These are phyloP conservation scores for Torymus auratus DNA, from an alignment of 2,888 invertebrate species.

Conservation along the genomic window DNA sequence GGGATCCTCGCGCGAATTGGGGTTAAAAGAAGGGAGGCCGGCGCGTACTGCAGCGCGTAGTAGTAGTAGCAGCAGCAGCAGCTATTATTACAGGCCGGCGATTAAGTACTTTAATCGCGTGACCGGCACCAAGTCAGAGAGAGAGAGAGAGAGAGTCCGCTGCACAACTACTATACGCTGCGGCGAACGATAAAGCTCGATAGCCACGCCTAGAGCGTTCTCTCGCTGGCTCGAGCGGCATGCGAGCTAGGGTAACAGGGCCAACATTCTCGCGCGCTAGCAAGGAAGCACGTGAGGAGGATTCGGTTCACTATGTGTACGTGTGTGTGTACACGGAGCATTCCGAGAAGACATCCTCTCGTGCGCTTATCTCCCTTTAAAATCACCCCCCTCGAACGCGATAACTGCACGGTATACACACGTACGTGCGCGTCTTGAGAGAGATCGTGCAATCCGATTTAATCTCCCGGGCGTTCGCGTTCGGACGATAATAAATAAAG, in stretches of 20 bases:
- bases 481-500: conserved; percentile 56
- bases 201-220: conserved; percentile 57
- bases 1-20: not conserved
- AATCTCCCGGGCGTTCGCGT: conserved; percentile 9
- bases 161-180: not conserved
- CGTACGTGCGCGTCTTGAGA: not conserved
- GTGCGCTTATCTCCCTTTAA: conserved; percentile 3
- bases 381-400: not conserved
- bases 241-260: conserved; percentile 32
- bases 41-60: too few species aligned
- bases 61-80: conserved; percentile 13
- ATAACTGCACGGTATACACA: not conserved
- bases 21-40: conserved; percentile 52
- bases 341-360: conserved; percentile 24
- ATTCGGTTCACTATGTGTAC: too few species aligned
- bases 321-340: not conserved
- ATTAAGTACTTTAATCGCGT: conserved; percentile 59
- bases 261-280: conserved; percentile 21
- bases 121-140: conserved; percentile 33
- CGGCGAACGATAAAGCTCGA: conserved; percentile 57
- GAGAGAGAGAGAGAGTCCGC: conserved; percentile 1
- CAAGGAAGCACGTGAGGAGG: conserved; percentile 35
- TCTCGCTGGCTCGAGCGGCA: conserved; percentile 1
- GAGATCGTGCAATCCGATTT: conserved; percentile 32
- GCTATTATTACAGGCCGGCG: conserved; percentile 52